Conservation (phyloP, 2,797 vertebrate genomes). For the Nasua narica region DNA sequence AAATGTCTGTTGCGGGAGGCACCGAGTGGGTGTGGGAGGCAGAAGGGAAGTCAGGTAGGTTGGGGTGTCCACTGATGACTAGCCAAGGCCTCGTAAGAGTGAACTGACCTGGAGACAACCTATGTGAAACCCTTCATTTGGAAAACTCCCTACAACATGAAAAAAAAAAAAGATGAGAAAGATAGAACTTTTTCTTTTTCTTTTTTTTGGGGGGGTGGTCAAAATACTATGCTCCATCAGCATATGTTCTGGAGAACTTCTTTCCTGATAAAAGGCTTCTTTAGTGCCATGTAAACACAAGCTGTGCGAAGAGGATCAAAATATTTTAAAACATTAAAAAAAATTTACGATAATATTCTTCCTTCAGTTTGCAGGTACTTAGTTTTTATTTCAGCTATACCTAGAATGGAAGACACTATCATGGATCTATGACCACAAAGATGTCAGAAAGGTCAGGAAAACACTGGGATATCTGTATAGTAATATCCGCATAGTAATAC, state of each 20-base stretch:
- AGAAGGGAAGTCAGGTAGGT: not conserved
- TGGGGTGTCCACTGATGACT: not conserved
- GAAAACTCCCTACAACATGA: not conserved
- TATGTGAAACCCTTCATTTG: not conserved
- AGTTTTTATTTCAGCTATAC: not conserved
- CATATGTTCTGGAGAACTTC: slow-evolving; percentile 43
- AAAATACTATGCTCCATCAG: slow-evolving; percentile 56
- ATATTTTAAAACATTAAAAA: slow-evolving; percentile 51
- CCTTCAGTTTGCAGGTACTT: not conserved
- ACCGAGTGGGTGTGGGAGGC: not conserved
- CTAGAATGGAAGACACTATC: not conserved
- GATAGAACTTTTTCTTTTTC: not conserved
- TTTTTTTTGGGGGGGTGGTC: not conserved
- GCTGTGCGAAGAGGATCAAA: slow-evolving; percentile 49
- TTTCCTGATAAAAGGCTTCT: slow-evolving; percentile 25
- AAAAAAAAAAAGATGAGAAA: not conserved
- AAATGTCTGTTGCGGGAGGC: not conserved
- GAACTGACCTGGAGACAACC: not conserved
- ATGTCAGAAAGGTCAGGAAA: not conserved
- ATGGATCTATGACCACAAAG: not conserved
- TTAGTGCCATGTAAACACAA: slow-evolving; percentile 59
- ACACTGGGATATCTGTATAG: not conserved
- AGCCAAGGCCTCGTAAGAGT: not conserved
- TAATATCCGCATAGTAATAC: not conserved
- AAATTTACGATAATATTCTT: slow-evolving; percentile 37